Conservation (phyloP, 2,797 vertebrate genomes). For the Lemur catta region DNA sequence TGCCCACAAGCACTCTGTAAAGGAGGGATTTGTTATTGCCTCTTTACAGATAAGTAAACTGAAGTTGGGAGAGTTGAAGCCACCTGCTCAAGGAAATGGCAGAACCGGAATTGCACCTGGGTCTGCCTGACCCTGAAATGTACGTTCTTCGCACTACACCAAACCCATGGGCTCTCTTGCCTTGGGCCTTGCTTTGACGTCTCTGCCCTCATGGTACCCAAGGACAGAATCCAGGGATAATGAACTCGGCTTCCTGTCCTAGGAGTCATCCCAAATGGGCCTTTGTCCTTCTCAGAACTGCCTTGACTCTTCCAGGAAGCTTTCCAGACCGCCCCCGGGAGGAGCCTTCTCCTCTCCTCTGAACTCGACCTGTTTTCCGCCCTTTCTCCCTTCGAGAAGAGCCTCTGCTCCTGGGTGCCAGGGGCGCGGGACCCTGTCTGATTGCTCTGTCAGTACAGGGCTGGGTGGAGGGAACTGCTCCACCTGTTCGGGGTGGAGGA, state of each 20-base stretch:
- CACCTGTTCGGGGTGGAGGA: neutral
- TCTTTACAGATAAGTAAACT: neutral
- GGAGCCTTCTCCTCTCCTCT: neutral
- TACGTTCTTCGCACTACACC: neutral
- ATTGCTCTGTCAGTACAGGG: neutral
- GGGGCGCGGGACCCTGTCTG: neutral
- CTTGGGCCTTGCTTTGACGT: neutral
- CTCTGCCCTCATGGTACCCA: neutral
- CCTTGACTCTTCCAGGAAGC: neutral
- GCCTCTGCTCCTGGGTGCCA: neutral
- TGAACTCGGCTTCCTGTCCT: neutral
- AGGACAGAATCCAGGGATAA: neutral
- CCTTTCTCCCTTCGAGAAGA: constrained; percentile 6
- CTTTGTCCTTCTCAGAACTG: neutral
- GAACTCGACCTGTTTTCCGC: neutral
- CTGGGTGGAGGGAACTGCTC: neutral
- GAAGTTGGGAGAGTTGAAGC: neutral
- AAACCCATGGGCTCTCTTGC: neutral
- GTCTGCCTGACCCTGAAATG: neutral
- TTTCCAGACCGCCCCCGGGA: neutral
- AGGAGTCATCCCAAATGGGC: neutral
- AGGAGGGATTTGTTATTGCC: neutral
- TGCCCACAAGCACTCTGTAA: neutral
- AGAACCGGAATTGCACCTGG: neutral
- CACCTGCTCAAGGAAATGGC: neutral